Evolutionary conservation across 2,113 vertebrate species (phyloP), one percentile per base, ranked within the genome.

Genomic region (Setophaga petechia): DNA sequence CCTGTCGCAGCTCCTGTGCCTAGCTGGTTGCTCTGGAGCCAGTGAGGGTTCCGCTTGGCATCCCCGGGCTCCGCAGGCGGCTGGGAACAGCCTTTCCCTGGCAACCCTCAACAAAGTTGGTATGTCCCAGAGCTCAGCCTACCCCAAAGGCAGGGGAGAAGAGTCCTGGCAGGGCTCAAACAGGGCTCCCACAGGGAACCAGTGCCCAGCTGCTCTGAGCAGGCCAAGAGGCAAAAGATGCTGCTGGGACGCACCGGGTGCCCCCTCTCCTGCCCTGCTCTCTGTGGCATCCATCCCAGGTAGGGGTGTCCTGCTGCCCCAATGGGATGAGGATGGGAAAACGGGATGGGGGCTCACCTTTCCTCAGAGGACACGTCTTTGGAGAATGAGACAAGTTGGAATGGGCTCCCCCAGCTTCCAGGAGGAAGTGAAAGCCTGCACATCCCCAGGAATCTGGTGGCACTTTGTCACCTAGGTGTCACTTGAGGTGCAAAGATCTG

Each of bases 41-140:
- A 8, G 16, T 0, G 0, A 90, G 51, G 5, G 15, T 79, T 89
- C 62, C 0, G 27, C 58, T 52, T 93, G 91, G 96, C 79, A 95
- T 95, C 51, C 90, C 73, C 1, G 4, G 43, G 79, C 92, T 91
- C 77, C 54, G 2, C 2, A 3, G 74, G 84, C 31, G 1, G 58
- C 88, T 83, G 71, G 68, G 81, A 88, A 92, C 79, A 86, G 76
- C 83, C 75, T 92, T 84, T 4, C 9, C 85, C 47, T 94, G 92
- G 91, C 96, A 97, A 94, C 92, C 59, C 8, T 1, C 81, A 82
- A 93, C 96, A 96, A 95, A 94, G 82, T 87, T 87, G 71, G 94
- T 87, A 93, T 94, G 91, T 94, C 88, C 79, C 0, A 0, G 37
- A 73, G 37, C 31, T 23, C 25, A 4, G 79, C 75, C 62, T 15